These are phyloP conservation scores for Athalia cordata DNA, from an alignment of 2,888 invertebrate genomes.

Conservation along the genomic window DNA sequence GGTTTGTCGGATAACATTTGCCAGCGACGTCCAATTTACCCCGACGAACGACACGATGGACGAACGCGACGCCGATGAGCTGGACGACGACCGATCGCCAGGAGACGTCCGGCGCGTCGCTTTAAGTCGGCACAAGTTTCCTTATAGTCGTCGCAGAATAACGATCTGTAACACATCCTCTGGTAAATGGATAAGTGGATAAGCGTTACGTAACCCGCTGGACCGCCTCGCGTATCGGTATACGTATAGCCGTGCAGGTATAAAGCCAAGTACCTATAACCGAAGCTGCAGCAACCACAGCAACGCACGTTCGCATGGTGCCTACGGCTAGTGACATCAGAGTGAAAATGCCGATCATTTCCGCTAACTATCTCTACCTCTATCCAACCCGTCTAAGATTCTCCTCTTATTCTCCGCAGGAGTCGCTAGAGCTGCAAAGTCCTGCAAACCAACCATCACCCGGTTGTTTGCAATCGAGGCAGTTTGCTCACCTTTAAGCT, in stretches of 20 bases:
- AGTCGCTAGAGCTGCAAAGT: not conserved
- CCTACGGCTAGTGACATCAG: conserved; percentile 40
- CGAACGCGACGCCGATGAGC: not conserved
- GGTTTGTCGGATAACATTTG: conserved; percentile 13
- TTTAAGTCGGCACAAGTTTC: conserved; percentile 42
- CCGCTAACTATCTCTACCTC: conserved; percentile 41
- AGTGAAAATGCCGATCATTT: conserved; percentile 45
- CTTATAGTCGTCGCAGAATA: conserved; percentile 41
- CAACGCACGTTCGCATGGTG: not conserved
- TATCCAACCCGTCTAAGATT: conserved; percentile 16
- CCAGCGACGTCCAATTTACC: conserved; percentile 38
- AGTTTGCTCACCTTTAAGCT: conserved; percentile 20
- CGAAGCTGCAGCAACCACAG: not conserved
- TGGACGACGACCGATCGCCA: not conserved
- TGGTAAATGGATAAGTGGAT: conserved; percentile 45
- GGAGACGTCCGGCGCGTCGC: conserved; percentile 32
- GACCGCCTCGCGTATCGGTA: conserved; percentile 24
- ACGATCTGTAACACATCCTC: conserved; percentile 46
- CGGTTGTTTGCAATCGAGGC: conserved; percentile 16
- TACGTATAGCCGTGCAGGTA: conserved; percentile 10
- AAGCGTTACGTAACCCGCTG: conserved; percentile 43
- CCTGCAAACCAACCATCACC: not conserved
- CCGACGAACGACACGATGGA: not conserved
- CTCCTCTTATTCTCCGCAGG: conserved; percentile 2
- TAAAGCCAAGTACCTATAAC: not conserved